A percentile compares a stretch with the other conserved stretches of the same genome.
These are phyloP conservation scores for Diglossa cyanea DNA, from an alignment of 2,797 vertebrate species.

Conservation along the genomic window DNA sequence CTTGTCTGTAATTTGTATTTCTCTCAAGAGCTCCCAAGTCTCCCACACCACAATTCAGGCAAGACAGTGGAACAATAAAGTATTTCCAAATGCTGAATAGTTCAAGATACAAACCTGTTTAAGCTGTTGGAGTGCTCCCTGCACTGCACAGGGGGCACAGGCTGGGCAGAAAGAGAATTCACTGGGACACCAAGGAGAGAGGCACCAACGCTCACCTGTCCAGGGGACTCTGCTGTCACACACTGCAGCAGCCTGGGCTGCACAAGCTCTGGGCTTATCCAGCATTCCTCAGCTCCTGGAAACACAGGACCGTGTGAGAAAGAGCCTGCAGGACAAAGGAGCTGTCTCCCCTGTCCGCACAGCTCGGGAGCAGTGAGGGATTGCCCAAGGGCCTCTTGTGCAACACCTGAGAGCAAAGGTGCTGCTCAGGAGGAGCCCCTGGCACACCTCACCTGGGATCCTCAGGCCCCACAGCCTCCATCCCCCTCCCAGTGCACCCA, in stretches of 20 bases:
- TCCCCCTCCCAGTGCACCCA: not conserved
- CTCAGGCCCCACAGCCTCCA: not conserved
- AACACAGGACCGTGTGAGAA: not conserved
- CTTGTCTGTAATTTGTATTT: not conserved
- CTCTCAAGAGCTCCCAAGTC: not conserved
- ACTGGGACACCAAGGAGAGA: not conserved
- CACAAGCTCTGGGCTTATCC: rapidly evolving
- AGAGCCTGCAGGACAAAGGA: not conserved
- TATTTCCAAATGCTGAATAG: not conserved
- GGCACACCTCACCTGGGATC: not conserved
- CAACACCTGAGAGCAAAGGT: not conserved
- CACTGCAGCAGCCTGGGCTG: not conserved
- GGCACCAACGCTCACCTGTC: not conserved
- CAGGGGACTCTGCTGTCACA: not conserved
- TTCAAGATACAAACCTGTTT: not conserved
- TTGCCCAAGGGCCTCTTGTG: not conserved
- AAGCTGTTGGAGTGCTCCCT: not conserved
- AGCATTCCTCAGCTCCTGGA: not conserved
- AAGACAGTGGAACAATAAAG: not conserved
- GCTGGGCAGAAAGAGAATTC: not conserved
- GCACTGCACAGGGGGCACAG: not conserved
- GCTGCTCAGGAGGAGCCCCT: not conserved
- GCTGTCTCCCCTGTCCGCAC: not conserved
- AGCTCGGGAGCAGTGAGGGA: not conserved
- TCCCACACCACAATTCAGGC: not conserved